Evolutionary conservation across 2,797 vertebrate genomes (phyloP), one percentile per base, ranked within the genome.

Genomic region (Cyclopterus lumpus): DNA sequence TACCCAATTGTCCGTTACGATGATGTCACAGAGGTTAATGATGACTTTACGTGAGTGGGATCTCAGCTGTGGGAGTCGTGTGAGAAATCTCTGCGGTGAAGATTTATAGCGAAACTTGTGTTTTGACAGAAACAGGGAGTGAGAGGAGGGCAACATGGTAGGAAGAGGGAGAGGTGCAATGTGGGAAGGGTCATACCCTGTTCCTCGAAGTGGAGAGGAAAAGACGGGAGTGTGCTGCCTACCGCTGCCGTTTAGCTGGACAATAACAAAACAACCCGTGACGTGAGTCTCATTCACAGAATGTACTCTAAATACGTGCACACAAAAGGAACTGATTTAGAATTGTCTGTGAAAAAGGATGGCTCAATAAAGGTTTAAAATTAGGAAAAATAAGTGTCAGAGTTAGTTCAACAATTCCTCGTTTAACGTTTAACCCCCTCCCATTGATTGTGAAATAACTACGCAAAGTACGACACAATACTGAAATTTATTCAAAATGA

Each of bases 181-280:
- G 46, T 69, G 51, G 74, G 82, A 84, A 82, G 82, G 82, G 77
- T 84, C 74, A 59, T 80, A 78, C 59, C 82, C 71, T 86, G 71
- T 90, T 92, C 84, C 80, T 89, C 46, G 70, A 88, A 89, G 83
- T 16, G 73, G 42, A 86, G 76, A 89, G 89, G 90, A 91, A 92
- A 89, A 87, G 70, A 82, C 58, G 18, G 80, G 83, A 85, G 87
- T 86, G 72, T 70, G 73, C 77, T 74, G 70, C 81, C 67, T 30
- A 63, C 57, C 72, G 66, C 62, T 59, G 75, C 63, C 42, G 59
- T 84, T 84, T 30, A 49, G 73, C 61, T 4, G 71, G 64, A 91
- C 81, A 91, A 91, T 86, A 90, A 87, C 83, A 90, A 83, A 85
- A 80, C 75, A 83, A 77, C 58, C 53, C 46, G 72, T 87, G 85